Base-by-base conservation (phyloP, 2,797 vertebrate genomes). In the Chelon auratus region DNA sequence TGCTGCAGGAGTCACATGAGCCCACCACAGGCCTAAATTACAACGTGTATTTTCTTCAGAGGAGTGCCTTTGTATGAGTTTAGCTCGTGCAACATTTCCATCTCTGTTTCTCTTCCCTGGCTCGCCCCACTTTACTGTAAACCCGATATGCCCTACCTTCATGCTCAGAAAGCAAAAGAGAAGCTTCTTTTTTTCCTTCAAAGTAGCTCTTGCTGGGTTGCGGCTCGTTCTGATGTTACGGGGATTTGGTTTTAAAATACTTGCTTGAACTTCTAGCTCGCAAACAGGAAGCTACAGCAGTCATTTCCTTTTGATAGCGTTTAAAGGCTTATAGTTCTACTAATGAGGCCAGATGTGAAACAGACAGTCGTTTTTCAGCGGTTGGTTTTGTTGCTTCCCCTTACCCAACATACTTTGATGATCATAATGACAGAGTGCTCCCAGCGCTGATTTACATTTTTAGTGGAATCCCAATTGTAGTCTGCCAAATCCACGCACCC, bases 21-120 rank as follows among this genome's bases (percentile, higher is more conserved):
- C 80, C 76, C 60, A 88, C 93, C 93, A 57, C 92, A 93, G 81
- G 66, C 77, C 90, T 65, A 93, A 94, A 95, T 95, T 93, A 95
- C 90, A 93, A 93, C 90, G 87, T 86, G 59, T 69, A 70, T 75
- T 89, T 79, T 70, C 85, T 84, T 84, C 77, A 88, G 89, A 83
- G 81, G 89, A 75, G 80, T 6, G 74, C 68, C 70, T 88, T 88
- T 84, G 76, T 85, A 77, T 85, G 63, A 67, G 45, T 78, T 84
- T 59, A 80, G 58, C 71, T 64, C 47, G 40, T 39, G 9, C 14
- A 75, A 65, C 70, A 78, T 79, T 78, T 87, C 45, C 59, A 9
- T 66, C 54, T 64, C 36, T 48, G 8, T 51, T 30, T 11, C 36
- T 26, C 9, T 48, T 56, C 53, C 56, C 20, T 57, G 24, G 55